Evolutionary conservation across 2,888 invertebrate species (phyloP), one percentile per base, ranked within the genome.

Genomic region (Tetragnatha montana): DNA sequence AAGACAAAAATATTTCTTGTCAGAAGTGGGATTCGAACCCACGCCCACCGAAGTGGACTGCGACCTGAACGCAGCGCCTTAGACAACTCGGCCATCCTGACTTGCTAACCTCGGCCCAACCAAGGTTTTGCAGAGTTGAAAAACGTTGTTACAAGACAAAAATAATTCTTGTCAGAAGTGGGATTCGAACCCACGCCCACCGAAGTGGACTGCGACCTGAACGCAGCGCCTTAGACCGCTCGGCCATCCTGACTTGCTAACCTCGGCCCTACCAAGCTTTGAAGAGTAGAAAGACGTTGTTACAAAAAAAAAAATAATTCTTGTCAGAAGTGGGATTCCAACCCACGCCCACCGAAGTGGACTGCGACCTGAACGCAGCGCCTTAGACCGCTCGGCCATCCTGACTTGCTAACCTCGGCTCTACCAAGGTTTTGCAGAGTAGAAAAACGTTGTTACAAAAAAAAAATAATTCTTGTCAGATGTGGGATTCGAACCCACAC

Each of bases 11-110:
- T 2, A 35, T 35, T 35, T n/a, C n/a, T n/a, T 35, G 35, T 35
- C 35, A 35, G 14, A 68, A 68, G 69, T 68, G 14, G 14, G 69
- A 68, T 68, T 68, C 69, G 69, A 68, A 68, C 69, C 69, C 69
- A 3, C 69, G 1, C 2, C 69, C 69, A 68, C 69, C n/a, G 6
- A 68, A 17, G 69, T 17, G 14, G 69, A 68, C 69, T 68, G 69
- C 69, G 69, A 68, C 69, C 69, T 68, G 69, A 68, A 68, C 35
- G 69, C 69, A 68, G n/a, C 69, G 69, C 69, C 69, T 68, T 68
- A 4, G 69, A 68, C 69, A 1, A 4, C 69, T 3, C 69, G 69
- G 69, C n/a, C 69, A 68, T 68, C n/a, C 69, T 68, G 69, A 14
- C 69, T 68, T 35, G 35, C 1, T 2, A 1, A 35, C 35, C 1